A percentile compares a stretch with the other conserved stretches of the same genome.
Conservation (phyloP, 1,140 invertebrate species). For the Tetraneura akinire region DNA sequence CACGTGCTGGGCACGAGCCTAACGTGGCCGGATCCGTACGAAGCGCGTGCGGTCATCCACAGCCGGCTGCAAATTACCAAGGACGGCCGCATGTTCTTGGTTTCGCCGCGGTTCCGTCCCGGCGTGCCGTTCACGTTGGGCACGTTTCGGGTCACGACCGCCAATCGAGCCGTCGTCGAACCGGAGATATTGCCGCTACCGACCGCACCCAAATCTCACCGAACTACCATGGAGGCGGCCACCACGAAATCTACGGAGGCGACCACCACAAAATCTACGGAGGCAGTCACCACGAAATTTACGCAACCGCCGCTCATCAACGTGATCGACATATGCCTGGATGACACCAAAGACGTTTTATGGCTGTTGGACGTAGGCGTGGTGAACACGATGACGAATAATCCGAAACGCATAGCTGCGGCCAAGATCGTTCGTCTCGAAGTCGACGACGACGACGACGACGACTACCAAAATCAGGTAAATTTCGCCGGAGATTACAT, state of each 20-base stretch:
- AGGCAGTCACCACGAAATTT: background rate
- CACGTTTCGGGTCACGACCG: background rate
- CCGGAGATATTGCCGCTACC: slow-evolving; percentile 9
- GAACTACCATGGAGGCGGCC: background rate
- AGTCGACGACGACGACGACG: slow-evolving; percentile 56
- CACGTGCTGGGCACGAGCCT: slow-evolving; percentile 1
- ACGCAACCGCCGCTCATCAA: background rate
- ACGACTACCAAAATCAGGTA: background rate
- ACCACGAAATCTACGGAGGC: background rate
- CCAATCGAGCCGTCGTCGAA: background rate
- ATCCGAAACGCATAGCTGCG: slow-evolving; percentile 61
- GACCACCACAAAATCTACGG: too few relatives aligned
- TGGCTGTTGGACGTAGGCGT: slow-evolving; percentile 67
- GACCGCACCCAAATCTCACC: background rate
- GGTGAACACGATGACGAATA: slow-evolving; percentile 61
- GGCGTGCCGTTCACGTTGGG: slow-evolving; percentile 34
- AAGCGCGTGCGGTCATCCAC: slow-evolving; percentile 6
- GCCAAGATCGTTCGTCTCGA: slow-evolving; percentile 65
- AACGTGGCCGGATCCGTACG: background rate
- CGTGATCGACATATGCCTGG: slow-evolving; percentile 65
- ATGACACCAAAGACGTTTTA: slow-evolving; percentile 60
- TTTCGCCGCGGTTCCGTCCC: background rate
- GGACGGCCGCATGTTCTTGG: background rate
- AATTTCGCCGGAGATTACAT: background rate
- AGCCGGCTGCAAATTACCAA: slow-evolving; percentile 20